Evolutionary conservation across 1,140 invertebrate genomes (phyloP).

Genomic region (Drosophila grimshawi): DNA sequence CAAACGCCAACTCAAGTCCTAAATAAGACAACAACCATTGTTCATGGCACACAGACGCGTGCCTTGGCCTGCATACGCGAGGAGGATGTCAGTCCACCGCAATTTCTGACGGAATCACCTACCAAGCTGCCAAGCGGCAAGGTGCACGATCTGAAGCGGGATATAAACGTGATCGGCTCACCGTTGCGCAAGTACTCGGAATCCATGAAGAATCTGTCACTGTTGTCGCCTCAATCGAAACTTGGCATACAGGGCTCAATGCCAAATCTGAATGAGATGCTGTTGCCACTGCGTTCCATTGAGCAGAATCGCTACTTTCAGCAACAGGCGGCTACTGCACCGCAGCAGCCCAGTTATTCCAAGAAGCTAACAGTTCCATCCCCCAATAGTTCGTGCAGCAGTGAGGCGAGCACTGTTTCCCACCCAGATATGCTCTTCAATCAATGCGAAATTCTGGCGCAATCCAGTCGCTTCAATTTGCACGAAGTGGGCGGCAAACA

Average conservation of each 20-base stretch:
- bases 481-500: constrained; percentile 70
- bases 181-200: constrained; percentile 78
- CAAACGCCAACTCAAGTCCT: constrained; percentile 42
- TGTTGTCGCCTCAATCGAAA: constrained; percentile 59
- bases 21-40: constrained; percentile 74
- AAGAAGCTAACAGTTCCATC: constrained; percentile 8
- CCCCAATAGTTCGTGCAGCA: constrained; percentile 57
- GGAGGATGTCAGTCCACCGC: constrained; percentile 61
- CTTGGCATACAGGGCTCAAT: constrained; percentile 78
- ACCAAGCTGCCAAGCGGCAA: background rate
- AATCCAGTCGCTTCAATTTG: constrained; percentile 81
- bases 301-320: constrained; percentile 83
- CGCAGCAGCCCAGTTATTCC: background rate
- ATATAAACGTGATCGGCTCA: constrained; percentile 73
- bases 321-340: constrained; percentile 36
- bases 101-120: background rate
- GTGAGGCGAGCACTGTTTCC: constrained; percentile 57
- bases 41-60: constrained; percentile 46
- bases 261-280: constrained; percentile 83
- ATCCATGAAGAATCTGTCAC: constrained; percentile 79
- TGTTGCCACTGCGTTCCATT: constrained; percentile 66
- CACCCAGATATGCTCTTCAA: constrained; percentile 70
- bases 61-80: constrained; percentile 70
- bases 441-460: constrained; percentile 79
- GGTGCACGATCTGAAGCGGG: constrained; percentile 57